Base-by-base conservation (phyloP, 1,140 invertebrate species). In the Maniola jurtina region DNA sequence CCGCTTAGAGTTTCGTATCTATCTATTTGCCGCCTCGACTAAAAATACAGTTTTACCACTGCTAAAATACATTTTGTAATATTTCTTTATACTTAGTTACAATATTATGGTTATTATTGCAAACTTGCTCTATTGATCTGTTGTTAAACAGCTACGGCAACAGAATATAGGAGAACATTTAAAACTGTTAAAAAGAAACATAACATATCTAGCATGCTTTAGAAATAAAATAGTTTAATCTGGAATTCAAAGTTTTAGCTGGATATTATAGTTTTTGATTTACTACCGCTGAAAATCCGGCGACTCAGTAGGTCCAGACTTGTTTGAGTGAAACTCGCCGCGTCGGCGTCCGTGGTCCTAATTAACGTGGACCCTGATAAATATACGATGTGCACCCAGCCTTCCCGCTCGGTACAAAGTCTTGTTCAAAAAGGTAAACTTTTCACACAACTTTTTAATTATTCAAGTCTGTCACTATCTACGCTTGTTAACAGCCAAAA, bases 351-450 rank as follows among this genome's bases (percentile, higher is more conserved):
- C 16, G 48, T 14, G 15, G 15, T 13, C 15, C 14, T 52, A 52
- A 52, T 52, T 52, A 52, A 52, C 48, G 48, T 52, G 48, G 48
- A 52, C 25, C 15, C 48, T 52, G 48, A 52, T 52, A 52, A 52
- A 52, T 25, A 52, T 14, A 25, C 48, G 48, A 25, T 25, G 25
- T 25, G 25, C 10, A 9, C 48, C 6, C 15, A 52, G 15, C 48
- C 3, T 14, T 48, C 45, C 14, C 45, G 14, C 45, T 48, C 45
- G 13, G 45, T 15, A 14, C 15, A 7, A 52, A 14, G 6, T 52
- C 16, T 52, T 52, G 48, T 52, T 52, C 13, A 7, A 25, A 52
- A 52, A 52, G 48, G 15, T 52, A 52, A 52, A 52, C 0, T 25
- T 52, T 52, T 6, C 45, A 48, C 13, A 48, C 15, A 15, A 6